Base-by-base conservation (phyloP, 2,113 vertebrate species). In the Microtus oregoni region DNA sequence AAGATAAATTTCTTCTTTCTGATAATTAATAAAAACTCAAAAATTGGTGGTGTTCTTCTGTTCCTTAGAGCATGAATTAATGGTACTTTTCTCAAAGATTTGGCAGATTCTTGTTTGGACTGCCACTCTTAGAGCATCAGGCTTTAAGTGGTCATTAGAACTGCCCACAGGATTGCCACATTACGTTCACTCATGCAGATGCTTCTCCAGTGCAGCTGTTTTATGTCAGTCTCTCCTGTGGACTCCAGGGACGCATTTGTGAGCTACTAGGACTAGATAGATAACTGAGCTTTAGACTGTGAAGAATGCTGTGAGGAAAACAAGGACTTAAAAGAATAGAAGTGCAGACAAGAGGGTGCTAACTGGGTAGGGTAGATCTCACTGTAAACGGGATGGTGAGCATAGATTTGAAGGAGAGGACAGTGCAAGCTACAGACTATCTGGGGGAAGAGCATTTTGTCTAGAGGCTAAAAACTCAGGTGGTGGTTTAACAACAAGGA, bases 21-120 rank as follows among this genome's bases (percentile, higher is more conserved):
- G 35, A n/a, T 95, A 90, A 67, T 22, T 77, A 95, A 22, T 94
- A 93, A 90, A 88, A 17, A 73, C 89, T 92, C 91, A 85, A 79
- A 77, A 61, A 47, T 91, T 94, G 75, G 5, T 93, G 75, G 5
- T 70, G 4, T 93, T 90, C 12, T 68, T 92, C 12, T 75, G 44
- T 91, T 93, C 17, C 65, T 97, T 22, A 89, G 61, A 89, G 24
- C 44, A n/a, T 91, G 52, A 82, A 77, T 77, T 86, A 52, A 65
- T 72, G 41, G 38, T 94, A 63, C n/a, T 93, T 91, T 95, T 76
- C 14, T 5, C 70, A 52, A 89, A 61, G 5, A 22, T 76, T 52
- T 41, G 76, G 32, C 38, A 91, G 87, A 88, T 58, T 26, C 11
- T 86, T 94, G 24, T 38, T 93, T 26, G 22, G 89, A 8, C 41